phyloP scores from a whole-genome alignment of 2,888 invertebrate species.

The Liposcelis brunnea region DNA sequence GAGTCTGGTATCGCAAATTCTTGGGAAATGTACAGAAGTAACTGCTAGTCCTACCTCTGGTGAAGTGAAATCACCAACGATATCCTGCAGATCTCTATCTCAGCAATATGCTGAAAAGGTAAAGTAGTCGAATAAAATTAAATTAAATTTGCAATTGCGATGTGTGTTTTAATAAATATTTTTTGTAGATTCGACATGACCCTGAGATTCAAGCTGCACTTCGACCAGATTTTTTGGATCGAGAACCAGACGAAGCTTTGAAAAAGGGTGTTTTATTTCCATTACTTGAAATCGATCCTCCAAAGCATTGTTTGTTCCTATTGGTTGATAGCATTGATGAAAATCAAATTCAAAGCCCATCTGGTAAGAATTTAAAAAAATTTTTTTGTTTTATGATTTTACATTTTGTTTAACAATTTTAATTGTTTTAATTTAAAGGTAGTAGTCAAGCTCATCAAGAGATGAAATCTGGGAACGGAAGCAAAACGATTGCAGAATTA shows the following conservation, averaged over 20 bases:
- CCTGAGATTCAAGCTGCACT: conserved; percentile 68
- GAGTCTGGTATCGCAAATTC: conserved; percentile 67
- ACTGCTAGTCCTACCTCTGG: conserved; percentile 20
- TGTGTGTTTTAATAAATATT: too few species aligned
- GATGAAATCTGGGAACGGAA: conserved; percentile 19
- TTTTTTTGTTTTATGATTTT: too few species aligned
- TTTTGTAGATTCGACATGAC: conserved; percentile 58
- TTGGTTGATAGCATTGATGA: conserved; percentile 90
- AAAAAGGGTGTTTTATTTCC: conserved; percentile 78
- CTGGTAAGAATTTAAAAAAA: neutral
- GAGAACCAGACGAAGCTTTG: conserved; percentile 81
- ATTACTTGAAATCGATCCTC: conserved; percentile 67
- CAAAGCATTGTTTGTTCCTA: conserved; percentile 67
- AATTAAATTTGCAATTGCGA: too few species aligned
- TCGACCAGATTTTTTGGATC: conserved; percentile 62
- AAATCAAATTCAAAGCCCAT: conserved; percentile 23
- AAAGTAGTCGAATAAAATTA: too few species aligned
- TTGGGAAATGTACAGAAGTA: conserved; percentile 22
- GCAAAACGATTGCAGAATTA: conserved; percentile 60
- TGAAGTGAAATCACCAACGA: conserved; percentile 21
- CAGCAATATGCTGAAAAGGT: conserved; percentile 28
- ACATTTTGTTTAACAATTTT: too few species aligned
- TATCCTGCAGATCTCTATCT: conserved; percentile 16
- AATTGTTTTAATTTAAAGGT: too few species aligned
- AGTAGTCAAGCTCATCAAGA: too few species aligned